Evolutionary conservation across 2,797 vertebrate species (phyloP), one percentile per base, ranked within the genome.

Genomic region (Agapornis canus): DNA sequence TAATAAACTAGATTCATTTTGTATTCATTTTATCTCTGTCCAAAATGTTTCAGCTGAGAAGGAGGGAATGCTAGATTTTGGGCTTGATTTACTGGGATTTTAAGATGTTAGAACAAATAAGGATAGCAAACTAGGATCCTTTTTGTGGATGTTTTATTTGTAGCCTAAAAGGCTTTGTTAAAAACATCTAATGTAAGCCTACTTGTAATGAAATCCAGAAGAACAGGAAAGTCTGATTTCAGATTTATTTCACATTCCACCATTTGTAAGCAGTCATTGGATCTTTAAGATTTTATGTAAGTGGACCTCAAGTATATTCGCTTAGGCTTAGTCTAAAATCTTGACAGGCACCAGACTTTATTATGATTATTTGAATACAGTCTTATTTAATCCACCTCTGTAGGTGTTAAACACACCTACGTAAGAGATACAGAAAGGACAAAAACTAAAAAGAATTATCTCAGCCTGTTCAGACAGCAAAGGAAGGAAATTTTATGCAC

Each of bases 171-270:
- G 2, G 21, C 29, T 90, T 45, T 65, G 31, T 69, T 89, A 31
- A 77, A 93, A 93, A 87, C 8, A 57, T 63, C 6, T 86, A 82
- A 72, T 43, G 27, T 54, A 69, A 69, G 56, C 77, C 17, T 61
- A 52, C 6, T 91, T 90, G 75, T 85, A 82, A 91, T n/a, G 21
- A 93, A 92, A 94, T 81, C 14, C n/a, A 91, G 56, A 77, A 78
- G 47, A 86, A 73, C 9, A 39, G 61, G 45, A 82, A 83, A 88
- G 31, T 31, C 31, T 79, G 21, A 59, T 72, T 76, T 54, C 37
- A 83, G 27, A 52, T 70, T n/a, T 85, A 82, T 84, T 89, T 79
- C 48, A 80, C 16, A 66, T 54, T 54, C 51, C n/a, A 69, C 25
- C 26, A 42, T 29, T 9, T 63, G 7, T 60, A 92, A 84, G 22